Percentiles rank a stretch among this genome's conserved stretches.
phyloP scores from a whole-genome alignment of 2,888 invertebrate species.

The Metacarcinus magister region DNA sequence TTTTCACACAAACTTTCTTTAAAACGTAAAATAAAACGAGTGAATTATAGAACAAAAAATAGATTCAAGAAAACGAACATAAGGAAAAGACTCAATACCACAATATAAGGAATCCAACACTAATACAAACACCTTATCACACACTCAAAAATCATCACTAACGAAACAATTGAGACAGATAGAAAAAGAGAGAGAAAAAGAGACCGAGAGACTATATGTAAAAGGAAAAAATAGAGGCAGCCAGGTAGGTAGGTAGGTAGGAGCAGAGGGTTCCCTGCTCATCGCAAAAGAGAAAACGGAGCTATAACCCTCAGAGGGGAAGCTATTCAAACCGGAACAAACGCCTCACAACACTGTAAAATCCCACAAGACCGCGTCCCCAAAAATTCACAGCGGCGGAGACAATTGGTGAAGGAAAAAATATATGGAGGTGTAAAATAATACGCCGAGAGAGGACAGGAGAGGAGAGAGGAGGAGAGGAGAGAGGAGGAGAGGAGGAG shows the following conservation, averaged over 20 bases:
- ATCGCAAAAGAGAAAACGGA: slow-evolving; percentile 10
- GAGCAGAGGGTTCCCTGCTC: neutral
- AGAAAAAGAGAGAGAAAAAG: neutral
- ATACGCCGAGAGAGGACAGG: neutral
- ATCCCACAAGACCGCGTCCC: neutral
- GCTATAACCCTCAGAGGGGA: slow-evolving; percentile 13
- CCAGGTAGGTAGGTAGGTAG: neutral
- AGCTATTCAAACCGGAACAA: neutral
- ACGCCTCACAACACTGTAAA: neutral
- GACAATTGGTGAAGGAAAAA: slow-evolving; percentile 22
- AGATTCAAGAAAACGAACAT: no score
- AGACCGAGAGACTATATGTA: neutral
- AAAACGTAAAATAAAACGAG: no score
- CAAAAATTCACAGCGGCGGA: neutral
- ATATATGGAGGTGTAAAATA: slow-evolving; percentile 14
- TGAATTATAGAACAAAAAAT: no score
- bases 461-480: no score
- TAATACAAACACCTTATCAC: no score
- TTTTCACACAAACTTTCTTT: no score
- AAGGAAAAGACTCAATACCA: no score
- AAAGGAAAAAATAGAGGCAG: neutral
- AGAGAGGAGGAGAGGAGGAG: no score
- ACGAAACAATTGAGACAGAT: no score
- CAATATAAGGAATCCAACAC: no score
- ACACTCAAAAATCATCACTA: no score